Conservation (phyloP, 2,888 invertebrate species). For the Tachina fera region DNA sequence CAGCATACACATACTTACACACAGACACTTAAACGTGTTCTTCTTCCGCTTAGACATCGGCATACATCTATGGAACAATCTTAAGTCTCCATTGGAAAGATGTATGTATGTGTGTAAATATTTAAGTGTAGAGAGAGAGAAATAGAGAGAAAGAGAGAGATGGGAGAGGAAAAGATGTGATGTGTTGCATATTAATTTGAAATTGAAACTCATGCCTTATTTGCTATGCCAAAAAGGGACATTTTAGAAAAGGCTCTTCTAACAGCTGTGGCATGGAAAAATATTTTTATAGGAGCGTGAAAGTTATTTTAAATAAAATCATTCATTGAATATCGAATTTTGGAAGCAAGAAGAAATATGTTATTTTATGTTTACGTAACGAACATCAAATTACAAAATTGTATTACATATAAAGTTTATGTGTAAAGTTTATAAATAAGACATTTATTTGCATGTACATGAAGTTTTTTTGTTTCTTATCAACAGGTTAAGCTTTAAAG, state of each 20-base stretch:
- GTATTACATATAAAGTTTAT: too few species aligned
- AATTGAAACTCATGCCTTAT: slow-evolving; percentile 61
- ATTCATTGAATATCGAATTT: background rate
- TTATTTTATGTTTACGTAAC: background rate
- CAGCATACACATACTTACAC: background rate
- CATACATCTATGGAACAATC: background rate
- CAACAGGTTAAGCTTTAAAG: too few species aligned
- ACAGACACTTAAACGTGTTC: background rate
- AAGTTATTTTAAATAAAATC: slow-evolving; percentile 35
- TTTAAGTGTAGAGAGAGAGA: slow-evolving; percentile 14
- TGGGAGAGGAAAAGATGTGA: slow-evolving; percentile 8
- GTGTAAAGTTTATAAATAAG: too few species aligned
- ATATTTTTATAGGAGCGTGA: background rate
- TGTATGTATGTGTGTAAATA: background rate
- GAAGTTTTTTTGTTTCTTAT: too few species aligned
- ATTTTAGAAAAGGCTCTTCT: background rate
- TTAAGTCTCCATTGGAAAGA: slow-evolving; percentile 17
- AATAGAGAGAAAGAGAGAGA: background rate
- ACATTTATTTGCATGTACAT: too few species aligned
- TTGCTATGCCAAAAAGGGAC: background rate
- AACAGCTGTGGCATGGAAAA: slow-evolving; percentile 14
- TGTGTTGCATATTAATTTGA: slow-evolving; percentile 68
- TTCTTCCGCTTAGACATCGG: background rate
- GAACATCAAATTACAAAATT: background rate
- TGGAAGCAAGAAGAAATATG: background rate